Conservation (phyloP, 30 jellyfish, hydroid and myxozoan genomes). For the Nemopilema nomurai region DNA sequence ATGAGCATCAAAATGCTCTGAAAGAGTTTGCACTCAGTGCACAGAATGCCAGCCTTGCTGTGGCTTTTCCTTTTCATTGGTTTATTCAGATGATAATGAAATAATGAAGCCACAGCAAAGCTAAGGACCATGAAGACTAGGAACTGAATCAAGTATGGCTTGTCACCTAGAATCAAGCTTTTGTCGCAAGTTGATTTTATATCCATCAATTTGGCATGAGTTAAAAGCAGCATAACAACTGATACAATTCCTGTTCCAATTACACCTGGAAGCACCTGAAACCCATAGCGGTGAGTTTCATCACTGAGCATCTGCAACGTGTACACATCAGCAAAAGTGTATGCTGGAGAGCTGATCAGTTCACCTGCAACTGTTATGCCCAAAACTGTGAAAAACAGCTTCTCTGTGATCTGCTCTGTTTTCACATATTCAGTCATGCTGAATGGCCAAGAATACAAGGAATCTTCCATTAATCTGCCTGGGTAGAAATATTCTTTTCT, state of each 20-base stretch:
- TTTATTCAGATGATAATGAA: conserved; percentile 43
- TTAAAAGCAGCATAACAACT: conserved; percentile 18
- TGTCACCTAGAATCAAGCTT: conserved; percentile 58
- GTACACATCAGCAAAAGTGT: conserved; percentile 89
- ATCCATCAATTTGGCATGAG: conserved; percentile 24
- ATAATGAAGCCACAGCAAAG: conserved; percentile 50
- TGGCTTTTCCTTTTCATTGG: conserved; percentile 9
- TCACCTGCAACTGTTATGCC: conserved; percentile 78
- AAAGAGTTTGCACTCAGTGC: conserved; percentile 67
- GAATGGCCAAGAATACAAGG: conserved; percentile 85
- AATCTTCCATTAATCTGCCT: conserved; percentile 70
- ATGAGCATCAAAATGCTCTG: conserved; percentile 50
- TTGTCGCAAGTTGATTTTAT: conserved; percentile 51
- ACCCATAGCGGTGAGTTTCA: conserved; percentile 49
- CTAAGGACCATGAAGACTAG: conserved; percentile 60
- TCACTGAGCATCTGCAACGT: conserved; percentile 74
- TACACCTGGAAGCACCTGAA: conserved; percentile 80
- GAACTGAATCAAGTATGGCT: conserved; percentile 71
- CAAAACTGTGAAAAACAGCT: conserved; percentile 45
- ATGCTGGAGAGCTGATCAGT: conserved; percentile 85
- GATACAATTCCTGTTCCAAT: conserved; percentile 74
- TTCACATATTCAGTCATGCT: conserved; percentile 41
- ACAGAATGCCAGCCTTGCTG: not conserved
- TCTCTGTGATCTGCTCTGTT: conserved; percentile 58
- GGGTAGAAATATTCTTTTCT: conserved; percentile 46